Evolutionary conservation across 2,113 vertebrate species (phyloP).

Genomic region (Myrmophylax atrothorax): DNA sequence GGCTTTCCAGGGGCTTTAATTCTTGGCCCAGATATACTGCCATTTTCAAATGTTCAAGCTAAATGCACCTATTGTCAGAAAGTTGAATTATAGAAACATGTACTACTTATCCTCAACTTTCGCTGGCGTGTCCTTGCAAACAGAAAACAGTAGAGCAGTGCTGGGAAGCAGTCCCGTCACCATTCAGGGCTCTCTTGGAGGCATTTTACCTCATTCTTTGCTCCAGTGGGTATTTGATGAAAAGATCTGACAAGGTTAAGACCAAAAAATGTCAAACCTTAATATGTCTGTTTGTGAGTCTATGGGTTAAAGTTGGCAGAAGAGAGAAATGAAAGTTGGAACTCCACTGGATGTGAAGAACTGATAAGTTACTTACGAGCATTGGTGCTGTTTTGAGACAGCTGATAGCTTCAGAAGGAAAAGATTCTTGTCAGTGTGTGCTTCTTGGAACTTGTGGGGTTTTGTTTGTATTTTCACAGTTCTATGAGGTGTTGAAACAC

Average conservation of each 20-base stretch:
- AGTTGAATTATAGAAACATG: background rate
- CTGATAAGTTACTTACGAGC: background rate
- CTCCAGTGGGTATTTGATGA: background rate
- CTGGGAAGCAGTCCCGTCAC: background rate
- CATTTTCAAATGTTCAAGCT: background rate
- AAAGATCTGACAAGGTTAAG: background rate
- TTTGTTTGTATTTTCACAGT: background rate
- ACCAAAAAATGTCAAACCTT: background rate
- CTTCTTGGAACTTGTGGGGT: background rate
- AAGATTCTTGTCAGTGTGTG: background rate
- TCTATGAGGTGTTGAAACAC: background rate
- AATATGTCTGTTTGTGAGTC: background rate
- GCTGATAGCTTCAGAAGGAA: background rate
- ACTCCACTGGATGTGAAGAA: background rate
- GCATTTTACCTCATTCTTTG: background rate
- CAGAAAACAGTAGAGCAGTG: background rate
- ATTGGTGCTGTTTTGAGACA: background rate
- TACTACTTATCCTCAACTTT: background rate
- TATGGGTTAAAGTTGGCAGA: background rate
- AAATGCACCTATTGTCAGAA: background rate
- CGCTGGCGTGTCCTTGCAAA: background rate
- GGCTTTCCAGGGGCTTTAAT: background rate
- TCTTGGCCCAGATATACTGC: background rate
- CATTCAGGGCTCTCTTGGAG: background rate
- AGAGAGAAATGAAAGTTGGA: background rate